Percentiles rank a stretch among this genome's conserved stretches.
phyloP scores from a whole-genome alignment of 2,113 vertebrate genomes.

The Pituophis catenifer region DNA sequence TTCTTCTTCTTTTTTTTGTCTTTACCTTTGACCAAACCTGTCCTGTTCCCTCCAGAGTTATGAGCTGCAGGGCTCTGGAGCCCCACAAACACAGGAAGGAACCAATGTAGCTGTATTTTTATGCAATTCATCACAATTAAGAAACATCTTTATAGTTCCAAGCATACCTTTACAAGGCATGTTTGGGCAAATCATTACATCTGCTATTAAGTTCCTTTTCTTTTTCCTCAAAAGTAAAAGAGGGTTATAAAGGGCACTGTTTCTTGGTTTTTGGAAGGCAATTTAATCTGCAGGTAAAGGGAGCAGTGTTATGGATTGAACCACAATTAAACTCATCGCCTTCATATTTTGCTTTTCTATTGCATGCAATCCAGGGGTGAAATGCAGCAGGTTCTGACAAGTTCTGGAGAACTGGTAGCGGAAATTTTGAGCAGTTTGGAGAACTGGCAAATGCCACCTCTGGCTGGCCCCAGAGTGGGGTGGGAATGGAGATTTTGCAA shows the following conservation, averaged over 20 bases:
- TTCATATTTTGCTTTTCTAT: background rate
- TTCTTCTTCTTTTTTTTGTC: background rate
- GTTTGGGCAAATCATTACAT: conserved; percentile 1
- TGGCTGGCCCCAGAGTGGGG: too few species aligned
- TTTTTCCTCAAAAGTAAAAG: background rate
- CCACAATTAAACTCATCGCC: background rate
- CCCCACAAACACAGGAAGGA: background rate
- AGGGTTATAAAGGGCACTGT: background rate
- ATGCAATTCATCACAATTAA: conserved; percentile 12
- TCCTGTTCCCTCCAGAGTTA: background rate
- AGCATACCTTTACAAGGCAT: conserved; percentile 1
- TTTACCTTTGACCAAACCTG: background rate
- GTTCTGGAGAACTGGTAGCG: too few species aligned
- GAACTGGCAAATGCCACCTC: too few species aligned
- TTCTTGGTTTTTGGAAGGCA: background rate
- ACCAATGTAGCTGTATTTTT: conserved; percentile 1
- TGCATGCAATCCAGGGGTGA: background rate
- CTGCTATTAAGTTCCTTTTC: background rate
- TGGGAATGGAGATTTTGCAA: too few species aligned
- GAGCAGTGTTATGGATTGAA: background rate
- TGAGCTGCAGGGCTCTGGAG: background rate
- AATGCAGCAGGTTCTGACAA: too few species aligned
- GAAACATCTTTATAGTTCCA: conserved; percentile 15
- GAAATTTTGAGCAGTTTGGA: too few species aligned
- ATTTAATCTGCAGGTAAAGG: background rate